Evolutionary conservation across 2,797 vertebrate genomes (phyloP), one percentile per base, ranked within the genome.

Genomic region (Cuniculus paca): DNA sequence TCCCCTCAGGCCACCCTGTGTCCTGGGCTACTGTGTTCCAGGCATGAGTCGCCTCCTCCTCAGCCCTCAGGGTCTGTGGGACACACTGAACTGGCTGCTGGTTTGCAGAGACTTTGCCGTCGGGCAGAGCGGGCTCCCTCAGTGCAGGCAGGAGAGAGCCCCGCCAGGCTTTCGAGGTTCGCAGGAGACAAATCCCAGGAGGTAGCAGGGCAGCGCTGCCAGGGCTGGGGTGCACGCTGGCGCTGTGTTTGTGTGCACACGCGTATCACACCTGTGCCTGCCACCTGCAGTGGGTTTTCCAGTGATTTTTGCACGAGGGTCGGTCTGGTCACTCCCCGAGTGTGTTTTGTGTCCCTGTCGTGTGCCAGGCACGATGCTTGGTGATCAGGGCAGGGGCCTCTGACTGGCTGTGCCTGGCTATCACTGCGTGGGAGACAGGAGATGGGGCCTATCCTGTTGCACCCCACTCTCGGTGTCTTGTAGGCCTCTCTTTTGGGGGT

Each of bases 61-160:
- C 16, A 7, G 16, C 34, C 4, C 11, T 52, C 36, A 12, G 3
- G 65, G 82, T 85, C 89, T 1, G 3, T 12, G 22, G 77, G 84
- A 72, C 87, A 60, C n/a, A 0, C 45, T 74, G 70, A 16, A 54
- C 88, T 90, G 6, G n/a, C 48, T n/a, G 19, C 50, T 58, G 42
- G n/a, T 75, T 10, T 72, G 24, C 31, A 16, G 34, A 65, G 61
- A 63, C 74, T 85, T 48, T 36, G 36, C 50, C 17, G 13, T 31
- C 1, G 0, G 20, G 39, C 0, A 0, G 19, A 6, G 36, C 45
- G 16, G 19, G 2, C 75, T 34, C 45, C 39, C 39, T 24, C 2
- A 0, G 19, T 80, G 26, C 1, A n/a, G n/a, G n/a, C n/a, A 0
- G 48, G n/a, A 52, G 42, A 74, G 20, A 36, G 56, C 45, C 42